Base-by-base conservation (phyloP, 2,888 invertebrate genomes). In the Laspeyria flexula region DNA sequence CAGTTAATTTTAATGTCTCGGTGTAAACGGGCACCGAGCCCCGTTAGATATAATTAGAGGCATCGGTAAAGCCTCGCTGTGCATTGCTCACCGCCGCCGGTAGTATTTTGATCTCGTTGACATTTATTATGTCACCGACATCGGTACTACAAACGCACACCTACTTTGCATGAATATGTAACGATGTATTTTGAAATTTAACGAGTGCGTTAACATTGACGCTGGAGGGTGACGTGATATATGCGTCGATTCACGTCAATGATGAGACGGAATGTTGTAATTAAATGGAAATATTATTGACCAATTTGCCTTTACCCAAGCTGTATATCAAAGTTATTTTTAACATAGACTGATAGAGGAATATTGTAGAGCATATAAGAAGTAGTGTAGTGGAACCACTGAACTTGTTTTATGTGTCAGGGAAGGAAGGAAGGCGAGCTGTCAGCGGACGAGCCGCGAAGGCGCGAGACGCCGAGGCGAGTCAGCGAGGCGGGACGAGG, bases 1-100 rank as follows among this genome's bases (percentile, higher is more conserved):
- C 82, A 88, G 90, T 90, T 90, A 89, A 90, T 90, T 90, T 92
- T 91, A 90, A 90, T 90, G 90, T 89, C 90, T 86, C 86, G 73
- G 83, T 89, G 88, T 86, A 85, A 85, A 84, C 85, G 85, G 59
- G 80, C 79, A 84, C 76, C 73, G 77, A 73, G 73, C 61, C 79
- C 73, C 78, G 88, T 81, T 88, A 84, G 88, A 86, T 90, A 92
- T 91, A 90, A 91, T 90, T 91, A 90, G 90, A 88, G 81, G 75
- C 77, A 84, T 85, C 77, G 81, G 85, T 83, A 72, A 75, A 81
- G 79, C 76, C 75, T 74, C 70, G 79, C 74, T 73, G 81, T 79
- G 80, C 85, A 77, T 74, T 71, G 75, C 65, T 42, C 37, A 57
- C 65, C 67, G 73, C 71, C 73, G 79, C 73, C 71, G 60, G 76